Evolutionary conservation across 2,888 invertebrate species (phyloP).

Genomic region (Leptopilina myrica): DNA sequence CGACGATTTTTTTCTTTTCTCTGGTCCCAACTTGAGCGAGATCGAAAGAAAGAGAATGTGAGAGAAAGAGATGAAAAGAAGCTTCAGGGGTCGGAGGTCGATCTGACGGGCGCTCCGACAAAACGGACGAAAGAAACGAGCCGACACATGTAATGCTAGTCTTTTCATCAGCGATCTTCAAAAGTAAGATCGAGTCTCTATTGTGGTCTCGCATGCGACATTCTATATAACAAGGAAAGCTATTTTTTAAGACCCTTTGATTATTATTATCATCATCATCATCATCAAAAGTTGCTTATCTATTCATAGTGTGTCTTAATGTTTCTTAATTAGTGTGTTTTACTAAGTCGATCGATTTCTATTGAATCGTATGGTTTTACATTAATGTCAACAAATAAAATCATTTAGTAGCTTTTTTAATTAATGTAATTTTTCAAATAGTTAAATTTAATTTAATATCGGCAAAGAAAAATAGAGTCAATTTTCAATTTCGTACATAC

Average conservation of each 20-base stretch:
- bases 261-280: too few species aligned
- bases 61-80: constrained; percentile 56
- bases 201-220: constrained; percentile 36
- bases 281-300: constrained; percentile 15
- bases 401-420: too few species aligned
- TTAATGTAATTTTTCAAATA: too few species aligned
- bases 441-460: too few species aligned
- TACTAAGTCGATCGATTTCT: too few species aligned
- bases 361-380: too few species aligned
- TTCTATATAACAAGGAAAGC: constrained; percentile 3
- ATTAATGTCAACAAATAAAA: too few species aligned
- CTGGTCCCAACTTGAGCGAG: constrained; percentile 47
- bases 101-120: constrained; percentile 58
- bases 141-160: constrained; percentile 48
- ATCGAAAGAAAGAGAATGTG: constrained; percentile 52
- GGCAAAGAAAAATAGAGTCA: too few species aligned
- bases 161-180: constrained; percentile 56
- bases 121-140: constrained; percentile 50
- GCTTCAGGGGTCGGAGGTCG: constrained; percentile 72
- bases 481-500: constrained; percentile 2
- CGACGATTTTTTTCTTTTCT: constrained; percentile 58
- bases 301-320: too few species aligned
- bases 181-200: constrained; percentile 44
- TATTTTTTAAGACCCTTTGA: not conserved
- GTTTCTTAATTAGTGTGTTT: too few species aligned